Conservation (phyloP, 92 coral and sea anemone genomes). For the Epizoanthus scotinus region DNA sequence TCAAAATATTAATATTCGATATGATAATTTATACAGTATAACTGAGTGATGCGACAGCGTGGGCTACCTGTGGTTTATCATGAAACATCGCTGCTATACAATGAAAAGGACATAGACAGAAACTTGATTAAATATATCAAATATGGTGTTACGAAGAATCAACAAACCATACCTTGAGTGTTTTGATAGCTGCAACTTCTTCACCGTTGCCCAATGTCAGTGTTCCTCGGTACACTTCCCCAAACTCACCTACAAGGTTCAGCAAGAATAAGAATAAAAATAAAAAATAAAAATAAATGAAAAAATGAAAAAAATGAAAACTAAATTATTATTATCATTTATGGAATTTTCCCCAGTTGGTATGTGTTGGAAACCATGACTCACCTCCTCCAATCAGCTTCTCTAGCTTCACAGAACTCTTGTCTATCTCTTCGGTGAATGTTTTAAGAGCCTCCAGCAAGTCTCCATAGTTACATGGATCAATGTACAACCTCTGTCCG, state of each 20-base stretch:
- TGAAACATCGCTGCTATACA: no score
- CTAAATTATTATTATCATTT: not conserved
- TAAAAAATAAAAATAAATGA: no score
- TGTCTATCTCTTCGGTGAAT: slow-evolving; percentile 84
- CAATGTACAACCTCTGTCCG: slow-evolving; percentile 78
- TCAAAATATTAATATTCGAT: no score
- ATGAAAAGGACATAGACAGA: no score
- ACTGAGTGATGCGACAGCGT: no score
- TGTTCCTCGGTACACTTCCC: slow-evolving; percentile 86
- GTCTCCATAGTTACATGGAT: slow-evolving; percentile 94
- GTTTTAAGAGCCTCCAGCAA: slow-evolving; percentile 86
- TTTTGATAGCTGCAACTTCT: slow-evolving; percentile 80
- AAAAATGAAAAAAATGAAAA: no score
- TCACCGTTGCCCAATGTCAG: slow-evolving; percentile 51
- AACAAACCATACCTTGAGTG: slow-evolving; percentile 68
- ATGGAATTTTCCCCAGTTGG: not conserved
- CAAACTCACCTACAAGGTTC: slow-evolving; percentile 81
- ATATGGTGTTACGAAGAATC: not conserved
- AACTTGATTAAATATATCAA: no score
- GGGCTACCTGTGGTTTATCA: no score
- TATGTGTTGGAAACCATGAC: not conserved
- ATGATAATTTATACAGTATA: no score
- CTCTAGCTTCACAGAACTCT: slow-evolving; percentile 70
- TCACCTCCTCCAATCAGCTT: slow-evolving; percentile 89
- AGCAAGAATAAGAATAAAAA: no score